Conservation (phyloP, 35 echinoderm and acorn worm genomes). For the Anneissia japonica region DNA sequence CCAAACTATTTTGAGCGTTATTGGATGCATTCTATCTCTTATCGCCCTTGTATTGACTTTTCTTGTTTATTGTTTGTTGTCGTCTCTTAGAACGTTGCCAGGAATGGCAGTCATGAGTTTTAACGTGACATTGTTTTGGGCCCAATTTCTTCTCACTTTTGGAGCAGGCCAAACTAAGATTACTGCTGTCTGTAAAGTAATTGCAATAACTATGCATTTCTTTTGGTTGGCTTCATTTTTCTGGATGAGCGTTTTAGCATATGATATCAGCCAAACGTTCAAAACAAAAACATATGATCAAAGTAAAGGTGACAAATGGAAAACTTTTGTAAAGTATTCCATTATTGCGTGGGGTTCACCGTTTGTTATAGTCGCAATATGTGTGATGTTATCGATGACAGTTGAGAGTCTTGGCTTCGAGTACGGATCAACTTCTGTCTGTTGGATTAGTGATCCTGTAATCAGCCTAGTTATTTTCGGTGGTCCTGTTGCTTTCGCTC, state of each 20-base stretch:
- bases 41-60: constrained; percentile 33
- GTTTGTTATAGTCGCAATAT: constrained; percentile 16
- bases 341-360: constrained; percentile 52
- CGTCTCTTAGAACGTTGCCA: constrained; percentile 52
- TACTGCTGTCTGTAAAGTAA: constrained; percentile 8
- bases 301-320: neutral
- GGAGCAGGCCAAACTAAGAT: constrained; percentile 12
- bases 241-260: constrained; percentile 67
- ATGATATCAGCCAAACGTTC: constrained; percentile 61
- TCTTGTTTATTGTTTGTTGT: constrained; percentile 42
- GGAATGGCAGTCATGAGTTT: constrained; percentile 66
- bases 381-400: constrained; percentile 27
- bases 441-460: constrained; percentile 45
- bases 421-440: constrained; percentile 31
- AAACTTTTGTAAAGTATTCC: constrained; percentile 12
- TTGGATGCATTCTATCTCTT: constrained; percentile 1
- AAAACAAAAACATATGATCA: neutral
- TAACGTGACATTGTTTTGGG: constrained; percentile 42
- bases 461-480: constrained; percentile 27
- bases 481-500: constrained; percentile 5
- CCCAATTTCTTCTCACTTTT: constrained; percentile 38
- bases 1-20: neutral
- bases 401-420: constrained; percentile 11
- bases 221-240: constrained; percentile 60
- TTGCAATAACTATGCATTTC: constrained; percentile 43